Evolutionary conservation across 2,113 vertebrate genomes (phyloP).

Genomic region (Cardinalis cardinalis): DNA sequence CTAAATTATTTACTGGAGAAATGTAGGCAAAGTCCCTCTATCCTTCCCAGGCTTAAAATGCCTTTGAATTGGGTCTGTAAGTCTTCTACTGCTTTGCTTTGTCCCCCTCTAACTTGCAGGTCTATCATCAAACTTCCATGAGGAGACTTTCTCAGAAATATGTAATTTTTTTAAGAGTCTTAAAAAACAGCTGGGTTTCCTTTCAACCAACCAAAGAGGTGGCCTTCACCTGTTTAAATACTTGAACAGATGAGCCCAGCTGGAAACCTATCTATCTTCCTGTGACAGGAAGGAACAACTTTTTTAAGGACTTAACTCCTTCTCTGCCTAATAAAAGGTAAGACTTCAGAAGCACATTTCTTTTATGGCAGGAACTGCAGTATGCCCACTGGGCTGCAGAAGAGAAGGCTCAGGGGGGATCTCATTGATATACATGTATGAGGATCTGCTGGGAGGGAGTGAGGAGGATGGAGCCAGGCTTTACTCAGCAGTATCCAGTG

Average conservation of each 20-base stretch:
- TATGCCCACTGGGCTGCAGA: background rate
- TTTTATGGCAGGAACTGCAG: background rate
- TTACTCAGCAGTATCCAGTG: background rate
- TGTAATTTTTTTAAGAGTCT: background rate
- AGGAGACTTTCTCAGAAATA: background rate
- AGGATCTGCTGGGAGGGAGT: background rate
- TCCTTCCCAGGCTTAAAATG: background rate
- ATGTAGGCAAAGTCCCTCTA: background rate
- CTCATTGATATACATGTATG: background rate
- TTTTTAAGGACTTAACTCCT: background rate
- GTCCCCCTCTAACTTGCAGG: background rate
- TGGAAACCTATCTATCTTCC: background rate
- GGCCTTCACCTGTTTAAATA: background rate
- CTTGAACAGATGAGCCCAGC: background rate
- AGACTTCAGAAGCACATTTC: background rate
- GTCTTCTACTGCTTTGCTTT: background rate
- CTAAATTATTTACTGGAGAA: background rate
- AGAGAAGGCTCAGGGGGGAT: background rate
- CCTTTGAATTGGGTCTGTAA: background rate
- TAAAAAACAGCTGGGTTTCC: background rate
- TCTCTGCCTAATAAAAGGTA: background rate
- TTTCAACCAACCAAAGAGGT: background rate
- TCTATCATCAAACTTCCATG: background rate
- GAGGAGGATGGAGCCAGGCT: background rate
- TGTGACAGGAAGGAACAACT: background rate